Percentiles rank a stretch among this genome's conserved stretches.
phyloP scores from a whole-genome alignment of 92 coral and sea anemone genomes.

The Isaurus tuberculatus region DNA sequence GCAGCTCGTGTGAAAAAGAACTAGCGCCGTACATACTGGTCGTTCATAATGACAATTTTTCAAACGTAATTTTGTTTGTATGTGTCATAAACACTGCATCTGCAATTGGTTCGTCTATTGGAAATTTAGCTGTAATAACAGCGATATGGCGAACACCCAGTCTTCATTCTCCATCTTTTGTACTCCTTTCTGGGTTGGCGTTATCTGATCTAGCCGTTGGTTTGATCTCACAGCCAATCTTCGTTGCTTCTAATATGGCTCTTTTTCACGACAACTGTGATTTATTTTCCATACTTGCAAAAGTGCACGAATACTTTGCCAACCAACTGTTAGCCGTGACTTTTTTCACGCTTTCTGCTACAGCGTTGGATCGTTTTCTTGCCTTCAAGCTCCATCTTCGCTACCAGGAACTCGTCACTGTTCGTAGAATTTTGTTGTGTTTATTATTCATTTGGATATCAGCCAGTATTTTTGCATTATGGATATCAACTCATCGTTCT shows the following conservation, averaged over 20 bases:
- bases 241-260: neutral
- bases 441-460: neutral
- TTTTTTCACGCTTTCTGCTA: neutral
- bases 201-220: conserved; percentile 8
- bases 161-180: neutral
- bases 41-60: neutral
- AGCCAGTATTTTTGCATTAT: neutral
- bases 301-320: neutral
- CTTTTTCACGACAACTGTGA: neutral
- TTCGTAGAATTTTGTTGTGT: neutral
- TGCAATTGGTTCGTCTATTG: neutral
- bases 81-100: neutral
- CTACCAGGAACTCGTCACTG: conserved; percentile 5
- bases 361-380: conserved; percentile 6
- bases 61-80: neutral
- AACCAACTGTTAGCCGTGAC: neutral
- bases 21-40: neutral
- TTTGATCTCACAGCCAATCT: neutral
- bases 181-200: neutral
- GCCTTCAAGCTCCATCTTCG: neutral
- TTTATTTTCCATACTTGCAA: neutral
- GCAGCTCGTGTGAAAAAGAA: neutral
- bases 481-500: neutral
- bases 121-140: neutral
- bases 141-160: neutral